Evolutionary conservation across 2,113 vertebrate genomes (phyloP), one percentile per base, ranked within the genome.

Genomic region (Spilogale gracilis): DNA sequence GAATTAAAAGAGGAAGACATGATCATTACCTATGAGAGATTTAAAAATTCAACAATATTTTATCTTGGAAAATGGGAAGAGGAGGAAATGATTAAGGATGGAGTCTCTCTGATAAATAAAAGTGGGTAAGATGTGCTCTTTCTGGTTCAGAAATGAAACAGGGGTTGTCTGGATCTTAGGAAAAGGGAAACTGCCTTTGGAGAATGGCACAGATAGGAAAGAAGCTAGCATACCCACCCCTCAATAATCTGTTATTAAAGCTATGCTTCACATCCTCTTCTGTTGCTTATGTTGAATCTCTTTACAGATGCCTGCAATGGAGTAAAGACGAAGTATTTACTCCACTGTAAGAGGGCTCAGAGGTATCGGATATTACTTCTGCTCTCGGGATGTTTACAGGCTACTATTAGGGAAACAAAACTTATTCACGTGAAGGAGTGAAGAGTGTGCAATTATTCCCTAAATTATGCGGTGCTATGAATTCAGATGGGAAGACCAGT

Each of bases 171-270:
- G 56, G 48, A 50, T 74, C 67, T 95, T 79, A 38, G 30, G 18
- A 43, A 56, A 61, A 67, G 43, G 82, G 54, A 69, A 8, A 58
- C 88, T 78, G 20, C 45, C 50, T 94, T 79, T 89, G 65, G 50
- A 93, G 82, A 89, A 81, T 2, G 25, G 82, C 17, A 73, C 61
- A 71, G 25, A 13, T 5, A 74, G 61, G 73, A 93, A 9, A 61
- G 85, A 93, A 89, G 30, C 81, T 27, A 6, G n/a, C 50, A 86
- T 71, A n/a, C 74, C 74, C 56, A 60, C 6, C 16, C 32, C 84
- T 61, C 50, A 58, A 58, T 52, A 27, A 76, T 45, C 74, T 52
- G 38, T 69, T 89, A 96, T 92, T 96, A 96, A 97, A 98, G 16
- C 56, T 45, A 45, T 74, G 8, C 56, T 76, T 61, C 48, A 60